Base-by-base conservation (phyloP, 1,140 invertebrate species). In the Cyclargus thomasi region DNA sequence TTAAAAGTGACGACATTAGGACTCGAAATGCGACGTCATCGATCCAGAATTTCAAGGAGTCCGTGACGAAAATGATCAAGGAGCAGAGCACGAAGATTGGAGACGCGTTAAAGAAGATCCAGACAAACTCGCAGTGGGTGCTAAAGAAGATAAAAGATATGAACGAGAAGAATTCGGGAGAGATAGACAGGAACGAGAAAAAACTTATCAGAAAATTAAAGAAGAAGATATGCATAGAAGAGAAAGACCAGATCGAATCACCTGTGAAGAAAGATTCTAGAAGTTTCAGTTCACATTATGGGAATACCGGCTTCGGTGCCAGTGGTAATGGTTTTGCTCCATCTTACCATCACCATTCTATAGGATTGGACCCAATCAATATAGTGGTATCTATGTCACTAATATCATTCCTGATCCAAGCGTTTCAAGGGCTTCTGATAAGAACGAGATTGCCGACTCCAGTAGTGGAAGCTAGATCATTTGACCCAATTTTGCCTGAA, bases 341-440 rank as follows among this genome's bases (percentile, higher is more conserved):
- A 6, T 85, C 83, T 7, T 91, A 90, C 67, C 89, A 91, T 70
- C 90, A 91, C 71, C 88, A 91, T 71, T 89, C 86, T 5, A 87
- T 91, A 39, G 88, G 88, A 20, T 89, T 91, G 64, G 90, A 91
- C 80, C 88, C 90, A 17, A 80, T 91, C 62, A 91, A 91, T 70
- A 90, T 91, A 68, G 81, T 91, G 18, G 81, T 91, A 4, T 91
- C 90, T 5, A 80, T 91, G 74, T 91, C 90, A 22, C 73, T 91
- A 6, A 67, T 91, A 23, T 90, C 90, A 11, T 86, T 91, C 67
- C 67, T 91, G 14, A 73, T 91, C 1, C 88, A 90, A 82, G 86
- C 89, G 1, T 69, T 91, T n/a, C 83, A 85, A 80, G 83, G 86
- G 20, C 70, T 91, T 0, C 67, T 90, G 29, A 75, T 66, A 1